Conservation (phyloP, 2,113 vertebrate genomes). For the Capreolus pygargus region DNA sequence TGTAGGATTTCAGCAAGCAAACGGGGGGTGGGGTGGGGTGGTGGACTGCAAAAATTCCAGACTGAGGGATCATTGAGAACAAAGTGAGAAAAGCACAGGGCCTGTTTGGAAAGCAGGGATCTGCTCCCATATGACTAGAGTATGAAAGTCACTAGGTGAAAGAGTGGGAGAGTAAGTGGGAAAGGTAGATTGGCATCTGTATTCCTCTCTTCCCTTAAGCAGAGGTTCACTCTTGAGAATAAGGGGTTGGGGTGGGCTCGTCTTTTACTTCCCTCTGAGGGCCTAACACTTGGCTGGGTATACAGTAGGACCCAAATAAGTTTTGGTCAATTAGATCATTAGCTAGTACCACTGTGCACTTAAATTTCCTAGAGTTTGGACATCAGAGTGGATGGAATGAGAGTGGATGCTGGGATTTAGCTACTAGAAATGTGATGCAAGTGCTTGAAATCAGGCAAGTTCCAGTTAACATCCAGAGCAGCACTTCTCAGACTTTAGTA, state of each 20-base stretch:
- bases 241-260: not conserved
- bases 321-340: not conserved
- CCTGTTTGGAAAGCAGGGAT: not conserved
- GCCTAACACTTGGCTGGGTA: not conserved
- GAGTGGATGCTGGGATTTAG: not conserved
- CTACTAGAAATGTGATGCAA: not conserved
- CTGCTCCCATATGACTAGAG: not conserved
- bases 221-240: slow-evolving; percentile 1
- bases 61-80: not conserved
- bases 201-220: not conserved
- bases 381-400: not conserved
- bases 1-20: not conserved
- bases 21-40: not conserved
- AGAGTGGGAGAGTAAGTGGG: not conserved
- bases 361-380: not conserved
- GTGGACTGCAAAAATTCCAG: not conserved
- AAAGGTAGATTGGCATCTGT: not conserved
- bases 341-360: not conserved
- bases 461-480: not conserved
- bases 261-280: not conserved
- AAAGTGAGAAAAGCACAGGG: not conserved
- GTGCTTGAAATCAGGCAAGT: slow-evolving; percentile 11
- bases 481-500: not conserved
- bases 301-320: not conserved
- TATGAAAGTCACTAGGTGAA: not conserved